These are phyloP conservation scores for Leuciscus idus DNA, from an alignment of 2,113 vertebrate species.

Conservation along the genomic window DNA sequence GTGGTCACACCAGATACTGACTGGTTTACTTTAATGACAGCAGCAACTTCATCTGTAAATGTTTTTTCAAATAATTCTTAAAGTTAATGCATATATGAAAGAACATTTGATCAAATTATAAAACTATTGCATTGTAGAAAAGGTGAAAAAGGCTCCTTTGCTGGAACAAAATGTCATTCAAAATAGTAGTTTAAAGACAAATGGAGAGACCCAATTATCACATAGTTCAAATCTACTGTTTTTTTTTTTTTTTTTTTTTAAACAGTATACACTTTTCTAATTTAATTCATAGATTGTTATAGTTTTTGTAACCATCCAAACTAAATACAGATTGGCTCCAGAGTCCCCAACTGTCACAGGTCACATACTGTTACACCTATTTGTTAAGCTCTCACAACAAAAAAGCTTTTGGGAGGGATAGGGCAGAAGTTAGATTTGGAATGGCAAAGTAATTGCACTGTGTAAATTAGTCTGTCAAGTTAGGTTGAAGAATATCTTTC, in stretches of 20 bases:
- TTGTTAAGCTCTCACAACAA: constrained; percentile 3
- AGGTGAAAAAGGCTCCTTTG: neutral
- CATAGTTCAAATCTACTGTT: neutral
- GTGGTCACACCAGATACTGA: too few relatives aligned
- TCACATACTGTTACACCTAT: neutral
- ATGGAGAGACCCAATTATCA: too few relatives aligned
- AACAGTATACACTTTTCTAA: neutral
- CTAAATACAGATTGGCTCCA: constrained; percentile 18
- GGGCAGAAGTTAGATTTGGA: constrained; percentile 3
- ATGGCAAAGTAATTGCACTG: constrained; percentile 23
- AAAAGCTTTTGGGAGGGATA: neutral
- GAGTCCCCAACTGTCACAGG: neutral
- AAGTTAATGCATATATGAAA: neutral
- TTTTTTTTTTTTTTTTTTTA: neutral
- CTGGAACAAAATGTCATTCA: neutral
- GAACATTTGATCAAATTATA: neutral
- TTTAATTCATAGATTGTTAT: neutral
- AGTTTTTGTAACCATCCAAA: neutral
- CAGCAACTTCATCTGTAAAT: neutral
- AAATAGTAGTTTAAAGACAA: neutral
- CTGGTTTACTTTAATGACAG: neutral
- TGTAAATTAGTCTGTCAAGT: constrained; percentile 29
- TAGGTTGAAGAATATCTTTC: constrained; percentile 40
- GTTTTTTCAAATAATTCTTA: neutral
- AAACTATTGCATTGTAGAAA: neutral